Evolutionary conservation across 2,113 vertebrate species (phyloP).

Genomic region (Vimba vimba): DNA sequence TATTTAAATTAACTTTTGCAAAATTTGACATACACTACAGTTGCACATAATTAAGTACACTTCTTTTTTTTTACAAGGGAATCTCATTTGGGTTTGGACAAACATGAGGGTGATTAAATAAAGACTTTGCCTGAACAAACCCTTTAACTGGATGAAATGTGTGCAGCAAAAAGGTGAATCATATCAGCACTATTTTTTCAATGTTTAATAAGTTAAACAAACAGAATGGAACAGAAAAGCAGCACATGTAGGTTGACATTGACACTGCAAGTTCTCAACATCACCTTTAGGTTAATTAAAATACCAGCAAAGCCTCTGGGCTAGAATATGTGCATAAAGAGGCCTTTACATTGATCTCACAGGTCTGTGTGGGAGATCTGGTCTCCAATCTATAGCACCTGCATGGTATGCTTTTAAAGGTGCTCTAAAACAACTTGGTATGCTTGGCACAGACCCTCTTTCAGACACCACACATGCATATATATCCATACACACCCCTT

Average conservation of each 20-base stretch:
- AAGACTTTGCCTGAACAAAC: background rate
- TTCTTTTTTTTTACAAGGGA: background rate
- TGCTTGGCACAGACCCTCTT: slow-evolving; percentile 58
- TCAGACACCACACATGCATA: slow-evolving; percentile 52
- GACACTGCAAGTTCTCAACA: slow-evolving; percentile 5
- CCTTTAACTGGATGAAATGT: background rate
- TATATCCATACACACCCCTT: slow-evolving; percentile 16
- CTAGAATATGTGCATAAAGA: background rate
- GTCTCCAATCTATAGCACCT: slow-evolving; percentile 49
- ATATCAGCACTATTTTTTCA: background rate
- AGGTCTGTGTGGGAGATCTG: slow-evolving; percentile 20
- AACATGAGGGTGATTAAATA: no score
- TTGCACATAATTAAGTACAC: background rate
- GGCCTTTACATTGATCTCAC: slow-evolving; percentile 14
- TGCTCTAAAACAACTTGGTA: slow-evolving; percentile 37
- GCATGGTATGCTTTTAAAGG: slow-evolving; percentile 41
- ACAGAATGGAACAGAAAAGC: slow-evolving; percentile 31
- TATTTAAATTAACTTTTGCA: background rate
- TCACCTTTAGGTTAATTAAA: slow-evolving; percentile 29
- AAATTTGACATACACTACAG: background rate
- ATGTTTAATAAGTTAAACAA: slow-evolving; percentile 9
- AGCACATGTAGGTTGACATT: slow-evolving; percentile 2
- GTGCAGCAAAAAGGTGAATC: background rate
- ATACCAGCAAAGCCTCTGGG: background rate
- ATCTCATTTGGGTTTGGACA: background rate